Base-by-base conservation (phyloP, 2,797 vertebrate species). In the Gorsachius magnificus region DNA sequence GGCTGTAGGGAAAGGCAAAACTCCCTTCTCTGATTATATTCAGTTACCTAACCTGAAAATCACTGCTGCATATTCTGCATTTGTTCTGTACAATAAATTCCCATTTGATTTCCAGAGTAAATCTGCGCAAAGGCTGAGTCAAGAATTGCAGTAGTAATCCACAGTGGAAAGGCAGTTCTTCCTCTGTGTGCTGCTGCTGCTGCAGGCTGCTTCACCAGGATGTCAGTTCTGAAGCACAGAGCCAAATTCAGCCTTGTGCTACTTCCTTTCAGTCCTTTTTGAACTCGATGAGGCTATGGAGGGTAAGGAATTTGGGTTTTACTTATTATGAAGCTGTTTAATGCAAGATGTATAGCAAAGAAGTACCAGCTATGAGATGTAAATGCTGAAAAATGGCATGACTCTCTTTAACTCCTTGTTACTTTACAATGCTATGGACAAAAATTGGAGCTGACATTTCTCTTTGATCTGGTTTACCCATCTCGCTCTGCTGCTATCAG, bases 401-500 rank as follows among this genome's bases (percentile, higher is more conserved):
- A 76, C 72, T 95, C 69, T 92, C 50, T 94, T 97, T 95, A 96
- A 94, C 84, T 92, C 87, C 69, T 72, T 93, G 87, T 91, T 96
- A 51, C 90, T 96, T 93, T 86, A 51, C 82, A 91, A 51, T 82
- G 74, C 77, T 70, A 68, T 83, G 96, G 93, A 95, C 93, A 95
- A 95, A 95, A 94, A 96, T 92, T 96, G 89, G 76, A 96, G 89
- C 89, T 96, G 96, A 95, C 87, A 46, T 91, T 96, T 95, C 87
- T 93, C 96, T 97, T 96, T 96, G 96, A 96, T 97, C 96, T 96
- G 58, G 89, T 96, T 97, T 96, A 94, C 95, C 87, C 94, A 96
- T 95, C 96, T 96, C 0, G 0, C 76, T 94, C 89, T 82, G 76
- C 93, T 96, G 87, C 91, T 96, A 96, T 96, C 96, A 95, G 89